phyloP scores from a whole-genome alignment of 2,113 vertebrate genomes.

The Coreoperca whiteheadi region DNA sequence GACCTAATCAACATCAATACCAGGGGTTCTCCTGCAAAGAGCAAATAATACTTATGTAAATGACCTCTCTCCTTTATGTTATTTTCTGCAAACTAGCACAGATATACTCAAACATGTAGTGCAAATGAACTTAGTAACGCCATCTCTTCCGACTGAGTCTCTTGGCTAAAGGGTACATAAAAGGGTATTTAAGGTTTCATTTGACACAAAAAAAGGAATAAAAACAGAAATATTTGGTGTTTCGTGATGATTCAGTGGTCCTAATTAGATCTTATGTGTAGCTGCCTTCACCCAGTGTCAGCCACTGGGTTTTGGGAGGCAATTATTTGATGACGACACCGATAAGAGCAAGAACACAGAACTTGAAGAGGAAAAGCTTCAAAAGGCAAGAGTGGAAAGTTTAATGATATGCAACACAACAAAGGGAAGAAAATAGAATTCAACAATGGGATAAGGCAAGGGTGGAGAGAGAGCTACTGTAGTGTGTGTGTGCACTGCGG shows the following conservation, averaged over 20 bases:
- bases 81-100: background rate
- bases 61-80: background rate
- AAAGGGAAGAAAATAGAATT: constrained; percentile 55
- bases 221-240: background rate
- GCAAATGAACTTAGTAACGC: background rate
- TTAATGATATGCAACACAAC: constrained; percentile 71
- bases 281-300: background rate
- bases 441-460: constrained; percentile 45
- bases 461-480: constrained; percentile 5
- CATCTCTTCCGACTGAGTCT: background rate
- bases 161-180: background rate
- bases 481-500: constrained; percentile 22
- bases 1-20: background rate
- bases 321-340: constrained; percentile 61
- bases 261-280: constrained; percentile 1
- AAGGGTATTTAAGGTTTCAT: background rate
- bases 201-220: background rate
- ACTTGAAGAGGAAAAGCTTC: constrained; percentile 60
- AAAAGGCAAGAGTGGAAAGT: constrained; percentile 56
- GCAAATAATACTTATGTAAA: background rate
- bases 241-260: background rate
- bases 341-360: constrained; percentile 28
- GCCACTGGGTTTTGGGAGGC: constrained; percentile 33
- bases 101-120: background rate
- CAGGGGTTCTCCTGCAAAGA: background rate